phyloP scores from a whole-genome alignment of 2,797 vertebrate species.

The Psittacula derbiana region DNA sequence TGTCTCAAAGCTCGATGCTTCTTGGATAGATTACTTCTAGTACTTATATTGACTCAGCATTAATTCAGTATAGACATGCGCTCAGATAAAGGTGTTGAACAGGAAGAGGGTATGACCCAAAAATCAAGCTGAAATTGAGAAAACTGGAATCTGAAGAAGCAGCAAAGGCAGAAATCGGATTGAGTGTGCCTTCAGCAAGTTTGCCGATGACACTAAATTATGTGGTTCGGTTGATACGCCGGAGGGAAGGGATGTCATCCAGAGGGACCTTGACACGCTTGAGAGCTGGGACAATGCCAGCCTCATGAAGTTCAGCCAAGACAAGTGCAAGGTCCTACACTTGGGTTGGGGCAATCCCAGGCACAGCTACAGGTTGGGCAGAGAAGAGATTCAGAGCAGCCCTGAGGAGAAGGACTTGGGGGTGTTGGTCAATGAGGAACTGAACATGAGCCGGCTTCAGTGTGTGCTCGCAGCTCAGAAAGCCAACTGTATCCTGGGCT shows the following conservation, averaged over 20 bases:
- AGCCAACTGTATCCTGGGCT: no score
- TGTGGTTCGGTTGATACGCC: accelerated
- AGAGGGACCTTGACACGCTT: not conserved
- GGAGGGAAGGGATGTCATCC: not conserved
- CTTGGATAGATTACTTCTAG: not conserved
- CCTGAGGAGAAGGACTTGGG: no score
- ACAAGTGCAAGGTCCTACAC: no score
- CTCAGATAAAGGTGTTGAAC: not conserved
- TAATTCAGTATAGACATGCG: not conserved
- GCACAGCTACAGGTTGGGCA: no score
- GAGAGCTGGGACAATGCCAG: no score
- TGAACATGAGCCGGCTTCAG: no score
- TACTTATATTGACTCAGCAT: not conserved
- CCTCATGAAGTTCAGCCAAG: no score
- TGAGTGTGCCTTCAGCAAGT: not conserved
- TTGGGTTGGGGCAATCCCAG: no score
- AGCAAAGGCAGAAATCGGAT: not conserved
- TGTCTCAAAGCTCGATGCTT: not conserved
- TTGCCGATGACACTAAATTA: not conserved
- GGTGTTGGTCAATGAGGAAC: no score
- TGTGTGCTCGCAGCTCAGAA: no score
- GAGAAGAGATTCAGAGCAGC: no score
- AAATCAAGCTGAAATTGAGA: not conserved
- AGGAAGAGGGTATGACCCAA: not conserved
- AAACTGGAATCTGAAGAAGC: not conserved